phyloP scores from a whole-genome alignment of 2,888 invertebrate genomes.

The Cenopis cana region DNA sequence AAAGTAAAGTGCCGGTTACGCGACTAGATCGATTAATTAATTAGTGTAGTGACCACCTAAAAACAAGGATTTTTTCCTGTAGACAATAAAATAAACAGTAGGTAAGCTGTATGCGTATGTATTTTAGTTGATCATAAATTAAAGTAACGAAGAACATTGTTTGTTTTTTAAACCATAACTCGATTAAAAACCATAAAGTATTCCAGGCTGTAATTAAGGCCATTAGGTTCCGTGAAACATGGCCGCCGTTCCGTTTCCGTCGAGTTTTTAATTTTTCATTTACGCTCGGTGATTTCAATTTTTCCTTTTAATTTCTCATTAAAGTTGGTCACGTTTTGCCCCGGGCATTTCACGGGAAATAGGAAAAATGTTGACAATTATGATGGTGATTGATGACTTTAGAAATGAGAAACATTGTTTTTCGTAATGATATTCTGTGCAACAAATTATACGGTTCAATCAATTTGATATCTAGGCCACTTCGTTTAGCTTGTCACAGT shows the following conservation, averaged over 20 bases:
- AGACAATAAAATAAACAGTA: too few species aligned
- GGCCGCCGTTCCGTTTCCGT: constrained; percentile 73
- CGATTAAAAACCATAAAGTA: constrained; percentile 57
- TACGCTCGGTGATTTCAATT: constrained; percentile 73
- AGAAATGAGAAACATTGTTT: constrained; percentile 28
- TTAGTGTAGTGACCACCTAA: too few species aligned
- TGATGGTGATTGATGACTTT: constrained; percentile 54
- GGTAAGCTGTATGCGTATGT: too few species aligned
- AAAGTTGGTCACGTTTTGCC: constrained; percentile 71
- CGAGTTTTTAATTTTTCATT: constrained; percentile 79
- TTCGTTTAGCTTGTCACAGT: too few species aligned
- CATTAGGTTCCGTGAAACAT: constrained; percentile 69
- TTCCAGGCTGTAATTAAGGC: constrained; percentile 73
- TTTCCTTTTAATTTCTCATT: constrained; percentile 77
- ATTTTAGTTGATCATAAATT: background rate
- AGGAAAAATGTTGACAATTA: constrained; percentile 56
- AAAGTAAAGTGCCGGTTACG: too few species aligned
- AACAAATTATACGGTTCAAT: background rate
- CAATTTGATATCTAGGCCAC: too few species aligned
- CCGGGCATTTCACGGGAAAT: constrained; percentile 62
- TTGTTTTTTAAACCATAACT: constrained; percentile 47
- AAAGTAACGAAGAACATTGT: background rate
- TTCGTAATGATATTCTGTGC: background rate
- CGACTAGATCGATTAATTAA: too few species aligned
- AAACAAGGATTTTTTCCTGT: too few species aligned